phyloP scores from a whole-genome alignment of 2,113 vertebrate genomes.

The Sceloporus undulatus region DNA sequence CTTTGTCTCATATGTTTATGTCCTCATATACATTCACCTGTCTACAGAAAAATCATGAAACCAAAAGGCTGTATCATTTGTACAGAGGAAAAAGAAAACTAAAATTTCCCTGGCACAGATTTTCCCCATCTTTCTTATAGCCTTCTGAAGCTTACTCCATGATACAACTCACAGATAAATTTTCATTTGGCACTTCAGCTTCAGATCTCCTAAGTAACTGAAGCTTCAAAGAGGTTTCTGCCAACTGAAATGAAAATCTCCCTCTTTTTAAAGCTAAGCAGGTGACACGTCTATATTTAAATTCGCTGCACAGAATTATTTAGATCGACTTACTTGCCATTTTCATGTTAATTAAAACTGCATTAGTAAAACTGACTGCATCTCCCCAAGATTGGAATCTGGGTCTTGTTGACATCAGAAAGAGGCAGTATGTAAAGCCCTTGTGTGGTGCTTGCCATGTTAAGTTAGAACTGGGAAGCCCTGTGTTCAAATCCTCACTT shows the following conservation, averaged over 20 bases:
- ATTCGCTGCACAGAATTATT: not conserved
- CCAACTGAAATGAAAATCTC: not conserved
- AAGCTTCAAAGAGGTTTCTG: conserved; percentile 32
- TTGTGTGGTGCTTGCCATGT: not conserved
- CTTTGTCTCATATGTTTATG: not conserved
- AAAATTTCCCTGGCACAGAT: not conserved
- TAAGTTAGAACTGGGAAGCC: not conserved
- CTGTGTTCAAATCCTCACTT: not conserved
- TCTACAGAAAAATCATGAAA: conserved; percentile 8
- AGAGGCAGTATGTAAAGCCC: not conserved
- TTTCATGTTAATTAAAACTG: not conserved
- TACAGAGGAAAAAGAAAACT: conserved; percentile 3
- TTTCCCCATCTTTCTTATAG: not conserved
- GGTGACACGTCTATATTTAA: accelerated
- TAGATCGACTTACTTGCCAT: not conserved
- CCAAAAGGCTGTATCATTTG: accelerated
- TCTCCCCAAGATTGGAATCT: not conserved
- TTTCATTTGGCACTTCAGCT: conserved; percentile 32
- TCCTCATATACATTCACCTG: not conserved
- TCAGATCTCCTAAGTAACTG: not conserved
- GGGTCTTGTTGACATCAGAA: not conserved
- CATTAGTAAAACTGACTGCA: not conserved
- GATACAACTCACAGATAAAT: conserved; percentile 19
- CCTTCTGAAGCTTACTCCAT: conserved; percentile 35
- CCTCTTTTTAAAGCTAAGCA: accelerated